Evolutionary conservation across 2,888 invertebrate genomes (phyloP).

Genomic region (Papilio elwesi): DNA sequence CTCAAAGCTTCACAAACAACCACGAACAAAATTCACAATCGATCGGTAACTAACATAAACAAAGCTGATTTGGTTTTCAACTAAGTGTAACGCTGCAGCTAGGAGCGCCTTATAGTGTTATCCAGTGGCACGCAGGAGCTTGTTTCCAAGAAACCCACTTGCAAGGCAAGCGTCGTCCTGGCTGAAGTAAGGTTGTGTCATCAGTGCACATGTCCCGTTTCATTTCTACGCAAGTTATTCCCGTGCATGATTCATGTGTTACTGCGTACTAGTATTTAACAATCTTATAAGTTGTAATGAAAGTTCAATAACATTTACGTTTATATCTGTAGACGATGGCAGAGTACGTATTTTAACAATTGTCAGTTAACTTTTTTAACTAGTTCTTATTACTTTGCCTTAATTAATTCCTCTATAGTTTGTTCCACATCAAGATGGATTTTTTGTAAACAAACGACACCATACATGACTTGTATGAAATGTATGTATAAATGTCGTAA

Average conservation of each 20-base stretch:
- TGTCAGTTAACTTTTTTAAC: too few relatives aligned
- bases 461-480: too few relatives aligned
- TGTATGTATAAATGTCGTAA: too few relatives aligned
- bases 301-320: not conserved
- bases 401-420: not conserved
- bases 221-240: constrained; percentile 19
- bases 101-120: not conserved
- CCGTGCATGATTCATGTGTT: constrained; percentile 1
- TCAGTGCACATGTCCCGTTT: constrained; percentile 1
- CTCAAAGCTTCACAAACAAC: too few relatives aligned
- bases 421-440: too few relatives aligned
- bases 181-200: constrained; percentile 20
- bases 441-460: too few relatives aligned
- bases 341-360: not conserved
- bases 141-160: constrained; percentile 33
- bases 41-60: not conserved
- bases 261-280: not conserved
- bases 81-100: too few relatives aligned
- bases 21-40: not conserved
- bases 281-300: constrained; percentile 1
- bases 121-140: constrained; percentile 3
- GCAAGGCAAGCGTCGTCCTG: constrained; percentile 27
- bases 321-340: not conserved
- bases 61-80: not conserved
- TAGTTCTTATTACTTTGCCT: not conserved